These are phyloP conservation scores for Aelia acuminata DNA, from an alignment of 2,888 invertebrate genomes.

Conservation along the genomic window DNA sequence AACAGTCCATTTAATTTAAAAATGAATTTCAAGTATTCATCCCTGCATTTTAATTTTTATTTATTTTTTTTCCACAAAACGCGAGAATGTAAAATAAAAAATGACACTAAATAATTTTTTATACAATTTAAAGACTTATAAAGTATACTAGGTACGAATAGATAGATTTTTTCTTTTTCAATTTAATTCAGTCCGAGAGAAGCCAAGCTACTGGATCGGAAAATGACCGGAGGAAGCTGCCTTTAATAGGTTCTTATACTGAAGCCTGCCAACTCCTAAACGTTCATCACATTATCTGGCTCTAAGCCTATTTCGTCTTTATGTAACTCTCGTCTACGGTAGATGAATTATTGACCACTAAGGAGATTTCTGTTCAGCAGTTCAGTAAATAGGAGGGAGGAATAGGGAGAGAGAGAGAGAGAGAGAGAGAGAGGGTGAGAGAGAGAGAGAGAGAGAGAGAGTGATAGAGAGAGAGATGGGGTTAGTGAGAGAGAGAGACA, in stretches of 20 bases:
- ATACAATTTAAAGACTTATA: background rate
- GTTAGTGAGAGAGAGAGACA: too few relatives aligned
- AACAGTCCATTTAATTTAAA: too few relatives aligned
- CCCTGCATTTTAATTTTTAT: too few relatives aligned
- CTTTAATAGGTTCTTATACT: constrained; percentile 24
- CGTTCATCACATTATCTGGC: constrained; percentile 46
- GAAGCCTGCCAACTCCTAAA: constrained; percentile 52
- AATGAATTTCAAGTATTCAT: too few relatives aligned
- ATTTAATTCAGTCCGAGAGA: too few relatives aligned
- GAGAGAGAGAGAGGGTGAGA: too few relatives aligned
- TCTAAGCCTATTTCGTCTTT: constrained; percentile 50
- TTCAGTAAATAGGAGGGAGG: background rate
- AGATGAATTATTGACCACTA: constrained; percentile 5
- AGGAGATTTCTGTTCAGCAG: background rate
- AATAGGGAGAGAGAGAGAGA: too few relatives aligned
- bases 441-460: too few relatives aligned
- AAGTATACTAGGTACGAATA: background rate
- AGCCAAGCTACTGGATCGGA: background rate
- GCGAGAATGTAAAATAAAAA: too few relatives aligned
- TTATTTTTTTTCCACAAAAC: too few relatives aligned
- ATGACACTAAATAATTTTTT: background rate
- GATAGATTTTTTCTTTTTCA: too few relatives aligned
- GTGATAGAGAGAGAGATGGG: too few relatives aligned
- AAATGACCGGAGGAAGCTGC: background rate
- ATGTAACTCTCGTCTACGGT: background rate